phyloP scores from a whole-genome alignment of 2,888 invertebrate genomes.

The Cerastis leucographa region DNA sequence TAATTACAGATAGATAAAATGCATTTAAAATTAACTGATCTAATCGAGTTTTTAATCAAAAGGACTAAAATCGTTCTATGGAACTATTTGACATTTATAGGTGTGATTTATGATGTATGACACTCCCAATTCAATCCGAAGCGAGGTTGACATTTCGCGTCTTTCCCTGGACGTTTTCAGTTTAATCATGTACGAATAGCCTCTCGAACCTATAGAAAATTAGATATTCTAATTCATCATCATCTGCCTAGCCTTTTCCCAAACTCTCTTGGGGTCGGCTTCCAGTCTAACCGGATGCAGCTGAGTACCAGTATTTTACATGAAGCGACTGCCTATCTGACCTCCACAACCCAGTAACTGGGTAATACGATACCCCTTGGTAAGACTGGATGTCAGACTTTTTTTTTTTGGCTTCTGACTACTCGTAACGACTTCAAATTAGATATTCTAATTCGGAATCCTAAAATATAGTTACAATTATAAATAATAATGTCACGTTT shows the following conservation, averaged over 20 bases:
- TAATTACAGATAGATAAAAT: constrained; percentile 45
- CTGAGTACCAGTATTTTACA: too few relatives aligned
- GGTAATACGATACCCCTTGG: too few relatives aligned
- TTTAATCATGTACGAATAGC: constrained; percentile 38
- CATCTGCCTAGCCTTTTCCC: too few relatives aligned
- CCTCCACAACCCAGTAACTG: too few relatives aligned
- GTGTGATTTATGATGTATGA: constrained; percentile 1
- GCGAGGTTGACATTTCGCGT: constrained; percentile 44
- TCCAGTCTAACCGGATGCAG: too few relatives aligned
- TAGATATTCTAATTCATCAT: constrained; percentile 47
- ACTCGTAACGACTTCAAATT: too few relatives aligned
- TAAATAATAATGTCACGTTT: constrained; percentile 38
- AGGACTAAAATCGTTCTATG: too few relatives aligned
- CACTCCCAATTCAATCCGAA: constrained; percentile 37
- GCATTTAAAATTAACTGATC: not conserved
- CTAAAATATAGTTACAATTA: constrained; percentile 8
- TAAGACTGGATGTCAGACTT: too few relatives aligned
- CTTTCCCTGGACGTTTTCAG: not conserved
- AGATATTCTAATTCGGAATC: constrained; percentile 42
- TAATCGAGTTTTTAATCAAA: not conserved
- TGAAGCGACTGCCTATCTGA: too few relatives aligned
- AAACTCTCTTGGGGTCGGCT: too few relatives aligned
- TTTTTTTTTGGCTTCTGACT: too few relatives aligned
- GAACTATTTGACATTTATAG: not conserved
- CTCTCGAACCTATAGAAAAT: constrained; percentile 2